These are phyloP conservation scores for Coleophora deauratella DNA, from an alignment of 2,888 invertebrate genomes.

Conservation along the genomic window DNA sequence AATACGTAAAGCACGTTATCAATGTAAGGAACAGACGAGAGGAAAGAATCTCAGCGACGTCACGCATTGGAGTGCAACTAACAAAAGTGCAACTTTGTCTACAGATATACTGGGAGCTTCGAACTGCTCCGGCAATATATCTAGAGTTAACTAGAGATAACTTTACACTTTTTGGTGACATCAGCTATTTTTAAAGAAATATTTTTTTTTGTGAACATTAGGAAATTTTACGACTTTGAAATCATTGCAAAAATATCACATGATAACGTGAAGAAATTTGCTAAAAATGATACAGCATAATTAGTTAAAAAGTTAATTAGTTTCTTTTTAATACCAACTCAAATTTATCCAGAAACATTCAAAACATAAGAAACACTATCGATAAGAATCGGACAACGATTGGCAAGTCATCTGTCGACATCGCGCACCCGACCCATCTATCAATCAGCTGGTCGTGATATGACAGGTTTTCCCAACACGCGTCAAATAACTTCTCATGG, in stretches of 20 bases:
- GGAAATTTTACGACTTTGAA: too few relatives aligned
- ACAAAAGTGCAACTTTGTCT: slow-evolving; percentile 56
- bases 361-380: slow-evolving; percentile 15
- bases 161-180: slow-evolving; percentile 33
- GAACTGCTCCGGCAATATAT: slow-evolving; percentile 51
- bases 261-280: too few relatives aligned
- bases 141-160: too few relatives aligned
- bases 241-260: too few relatives aligned
- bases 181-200: too few relatives aligned
- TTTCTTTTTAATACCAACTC: too few relatives aligned
- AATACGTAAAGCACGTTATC: slow-evolving; percentile 38
- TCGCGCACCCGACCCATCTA: slow-evolving; percentile 43
- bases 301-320: too few relatives aligned
- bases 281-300: too few relatives aligned
- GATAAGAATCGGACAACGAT: slow-evolving; percentile 22
- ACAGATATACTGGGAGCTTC: slow-evolving; percentile 33
- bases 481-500: slow-evolving; percentile 37
- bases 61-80: slow-evolving; percentile 37
- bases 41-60: slow-evolving; percentile 42
- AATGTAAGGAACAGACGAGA: slow-evolving; percentile 29
- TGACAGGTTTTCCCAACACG: slow-evolving; percentile 33
- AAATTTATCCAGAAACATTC: slow-evolving; percentile 43
- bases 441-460: slow-evolving; percentile 36
- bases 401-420: slow-evolving; percentile 45
- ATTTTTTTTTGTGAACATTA: too few relatives aligned